Base-by-base conservation (phyloP, 2,113 vertebrate species). In the Chaetodon auriga region DNA sequence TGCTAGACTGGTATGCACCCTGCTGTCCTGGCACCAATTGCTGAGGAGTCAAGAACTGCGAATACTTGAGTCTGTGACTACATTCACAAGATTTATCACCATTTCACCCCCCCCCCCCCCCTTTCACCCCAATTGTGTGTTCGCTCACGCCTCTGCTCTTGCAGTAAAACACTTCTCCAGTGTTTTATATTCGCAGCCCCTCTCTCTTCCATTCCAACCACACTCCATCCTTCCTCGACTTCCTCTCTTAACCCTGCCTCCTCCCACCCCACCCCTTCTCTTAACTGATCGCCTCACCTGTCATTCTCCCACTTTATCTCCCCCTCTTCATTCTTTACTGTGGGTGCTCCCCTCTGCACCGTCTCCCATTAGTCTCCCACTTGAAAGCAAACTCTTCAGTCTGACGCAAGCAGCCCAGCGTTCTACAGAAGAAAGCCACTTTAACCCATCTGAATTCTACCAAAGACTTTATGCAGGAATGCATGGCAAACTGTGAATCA, bases 81-180 rank as follows among this genome's bases (percentile, higher is more conserved):
- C 58, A 86, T 80, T 88, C 65, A 76, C n/a, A 74, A 75, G 61
- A 90, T 89, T 75, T 72, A 86, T 90, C 55, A 77, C 57, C 61
- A 48, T 69, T 53, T 13, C 68, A 41, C 43, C n/a, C 48, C 25
- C 21, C n/a, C 30, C 7, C 1, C 7, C 14, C n/a, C 48, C 19
- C 63, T 58, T 49, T 15, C 55, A 46, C 51, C 55, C 30, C 49
- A 64, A 43, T 66, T 48, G 12, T 41, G 9, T 30, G 75, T 43
- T 69, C 7, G 13, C 70, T 60, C 63, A n/a, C 73, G 53, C 43
- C 45, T 76, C 45, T 21, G 30, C n/a, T 62, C 45, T 66, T 14
- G 0, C 72, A 76, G 49, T 63, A 55, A 66, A 85, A 58, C 45
- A 76, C 41, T 21, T 58, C 36, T 77, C 55, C 14, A n/a, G 23